Evolutionary conservation across 2,113 vertebrate genomes (phyloP), one percentile per base, ranked within the genome.

Genomic region (Percopsis transmontana): DNA sequence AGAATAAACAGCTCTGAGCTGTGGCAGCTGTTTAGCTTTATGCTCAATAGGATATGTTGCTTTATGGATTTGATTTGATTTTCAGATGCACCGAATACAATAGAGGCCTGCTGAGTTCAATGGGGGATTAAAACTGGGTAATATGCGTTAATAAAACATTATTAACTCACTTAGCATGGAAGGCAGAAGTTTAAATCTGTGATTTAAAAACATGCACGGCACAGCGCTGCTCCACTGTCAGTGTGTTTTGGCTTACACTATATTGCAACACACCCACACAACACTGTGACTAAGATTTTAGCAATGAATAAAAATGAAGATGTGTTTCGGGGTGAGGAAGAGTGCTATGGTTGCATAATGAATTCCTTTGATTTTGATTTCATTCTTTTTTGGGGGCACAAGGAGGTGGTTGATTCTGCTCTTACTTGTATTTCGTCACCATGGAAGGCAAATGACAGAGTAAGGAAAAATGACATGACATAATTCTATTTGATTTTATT

Each of bases 1-100:
- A 20, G 33, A 67, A 62, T n/a, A 67, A 66, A 66, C 19, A 2
- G 18, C 24, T 11, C 21, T n/a, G 1, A 65, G 21, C 56, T 24
- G 11, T 1, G 41, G 11, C 58, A 45, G 0, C 18, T 5, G n/a
- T 21, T 51, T 16, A 3, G 54, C 16, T 64, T 54, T 14, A 20
- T 33, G 40, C 56, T 8, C 33, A 1, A 0, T 19, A 62, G 61
- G 55, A 48, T 20, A 4, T 50, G 55, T 4, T 55, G 47, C 16
- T 47, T 62, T 48, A 64, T 21, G 33, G 45, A 63, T 58, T 24
- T n/a, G 53, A 53, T 44, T 45, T 33, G 54, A 33, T 6, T 14
- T 52, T 57, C 14, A 39, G 67, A 24, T 55, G 57, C 47, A 19
- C 2, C 5, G 2, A 1, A 16, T 5, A 12, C 20, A 58, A 18